Evolutionary conservation across 2,113 vertebrate genomes (phyloP), one percentile per base, ranked within the genome.

Genomic region (Dicaeum eximium): DNA sequence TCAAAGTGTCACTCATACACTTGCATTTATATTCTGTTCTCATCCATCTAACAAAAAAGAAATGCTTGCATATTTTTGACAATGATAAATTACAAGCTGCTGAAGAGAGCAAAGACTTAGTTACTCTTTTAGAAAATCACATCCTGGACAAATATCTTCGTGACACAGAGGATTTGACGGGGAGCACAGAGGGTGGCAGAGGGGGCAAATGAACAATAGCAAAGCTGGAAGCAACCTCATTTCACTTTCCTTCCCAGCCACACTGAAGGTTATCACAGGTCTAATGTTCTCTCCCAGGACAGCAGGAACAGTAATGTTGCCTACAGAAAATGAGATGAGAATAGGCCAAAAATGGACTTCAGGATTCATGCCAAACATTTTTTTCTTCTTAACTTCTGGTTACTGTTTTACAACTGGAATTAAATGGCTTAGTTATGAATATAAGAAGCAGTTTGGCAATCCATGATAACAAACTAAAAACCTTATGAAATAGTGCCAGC

Each of bases 81-180:
- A 93, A 90, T 90, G 96, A 96, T 95, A 95, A 95, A 97, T 97
- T 91, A 90, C 57, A 61, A 92, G 67, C 56, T 69, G 80, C n/a
- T 83, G 89, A 94, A 71, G 75, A 91, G 47, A 93, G 66, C 78
- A 93, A 88, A 95, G 91, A 92, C 84, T 95, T 83, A 94, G 91
- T 91, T 96, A 90, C 89, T 95, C 66, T 90, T 88, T 73, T 60
- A 92, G 87, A 80, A 92, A 92, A 94, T 94, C 94, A 91, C 42
- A 92, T 93, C 81, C 87, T 73, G 75, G 45, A 80, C 86, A 71
- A 94, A 67, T 91, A 95, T 88, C 96, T 95, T 62, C 51, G 74
- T 45, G 91, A 82, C 89, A 95, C 35, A 53, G 81, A 87, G 71
- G 71, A 86, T 82, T 47, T 92, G 86, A 91, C 2, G 5, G 61